Evolutionary conservation across 2,888 invertebrate genomes (phyloP).

Genomic region (Andrena camellia): DNA sequence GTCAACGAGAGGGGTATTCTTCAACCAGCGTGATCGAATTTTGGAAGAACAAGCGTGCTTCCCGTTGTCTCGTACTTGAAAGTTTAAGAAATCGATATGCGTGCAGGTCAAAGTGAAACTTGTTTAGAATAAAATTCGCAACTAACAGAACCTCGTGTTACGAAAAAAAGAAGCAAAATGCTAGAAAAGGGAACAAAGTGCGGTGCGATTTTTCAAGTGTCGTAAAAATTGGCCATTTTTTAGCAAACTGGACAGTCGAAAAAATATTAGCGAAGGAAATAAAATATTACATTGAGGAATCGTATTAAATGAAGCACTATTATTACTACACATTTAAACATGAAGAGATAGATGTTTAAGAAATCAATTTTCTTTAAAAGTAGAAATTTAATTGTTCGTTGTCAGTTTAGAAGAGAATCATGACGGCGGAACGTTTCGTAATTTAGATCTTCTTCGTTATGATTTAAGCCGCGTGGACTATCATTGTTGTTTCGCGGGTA

Average conservation of each 20-base stretch:
- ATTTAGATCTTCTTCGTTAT: slow-evolving; percentile 22
- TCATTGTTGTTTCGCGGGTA: slow-evolving; percentile 34
- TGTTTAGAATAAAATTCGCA: neutral
- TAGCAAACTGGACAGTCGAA: too few species aligned
- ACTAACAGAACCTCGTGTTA: neutral
- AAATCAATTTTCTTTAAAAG: too few species aligned
- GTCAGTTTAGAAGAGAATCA: neutral
- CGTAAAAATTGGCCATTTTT: too few species aligned
- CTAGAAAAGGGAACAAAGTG: too few species aligned
- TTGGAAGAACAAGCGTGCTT: neutral
- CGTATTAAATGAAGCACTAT: too few species aligned
- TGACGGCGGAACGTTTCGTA: slow-evolving; percentile 7
- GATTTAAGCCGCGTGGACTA: slow-evolving; percentile 38
- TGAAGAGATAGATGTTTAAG: too few species aligned
- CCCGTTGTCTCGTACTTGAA: neutral
- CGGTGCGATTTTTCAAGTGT: too few species aligned
- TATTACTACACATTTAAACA: too few species aligned
- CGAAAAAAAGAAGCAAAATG: neutral
- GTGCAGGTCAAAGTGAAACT: neutral
- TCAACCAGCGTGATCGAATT: neutral
- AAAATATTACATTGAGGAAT: too few species aligned
- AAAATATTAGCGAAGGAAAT: too few species aligned
- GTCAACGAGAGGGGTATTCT: neutral
- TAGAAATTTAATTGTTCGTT: too few species aligned
- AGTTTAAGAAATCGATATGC: neutral